Evolutionary conservation across 2,888 invertebrate species (phyloP).

Genomic region (Hydropsyche betteni): DNA sequence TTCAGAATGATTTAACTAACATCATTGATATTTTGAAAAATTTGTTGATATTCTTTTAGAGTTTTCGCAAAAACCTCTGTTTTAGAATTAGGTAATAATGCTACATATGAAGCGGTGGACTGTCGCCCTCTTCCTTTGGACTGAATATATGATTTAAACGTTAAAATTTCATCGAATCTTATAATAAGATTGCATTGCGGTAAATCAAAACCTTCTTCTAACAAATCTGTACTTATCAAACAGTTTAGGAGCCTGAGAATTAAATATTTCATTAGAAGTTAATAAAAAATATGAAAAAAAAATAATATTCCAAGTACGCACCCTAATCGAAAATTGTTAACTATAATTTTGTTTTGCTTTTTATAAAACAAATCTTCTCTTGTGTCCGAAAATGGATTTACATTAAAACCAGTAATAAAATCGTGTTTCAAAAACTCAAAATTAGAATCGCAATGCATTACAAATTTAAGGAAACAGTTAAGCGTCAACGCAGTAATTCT

Average conservation of each 20-base stretch:
- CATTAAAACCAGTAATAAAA: conserved; percentile 76
- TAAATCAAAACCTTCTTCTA: conserved; percentile 89
- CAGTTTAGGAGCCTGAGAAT: conserved; percentile 62
- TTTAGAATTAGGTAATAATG: conserved; percentile 63
- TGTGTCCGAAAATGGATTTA: conserved; percentile 67
- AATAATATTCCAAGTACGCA: conserved; percentile 54
- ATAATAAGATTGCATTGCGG: conserved; percentile 83
- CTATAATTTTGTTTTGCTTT: conserved; percentile 66
- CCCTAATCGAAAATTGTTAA: conserved; percentile 63
- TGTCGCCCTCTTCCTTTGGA: conserved; percentile 73
- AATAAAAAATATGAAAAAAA: background rate
- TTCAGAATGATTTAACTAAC: conserved; percentile 55
- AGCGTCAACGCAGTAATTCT: conserved; percentile 81
- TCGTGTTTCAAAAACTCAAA: conserved; percentile 72
- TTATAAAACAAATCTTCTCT: conserved; percentile 66
- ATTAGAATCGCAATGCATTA: conserved; percentile 59
- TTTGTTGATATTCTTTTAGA: conserved; percentile 62
- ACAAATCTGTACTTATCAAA: conserved; percentile 72
- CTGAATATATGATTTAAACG: conserved; percentile 86
- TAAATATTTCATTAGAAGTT: background rate
- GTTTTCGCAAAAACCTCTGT: conserved; percentile 54
- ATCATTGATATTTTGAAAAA: conserved; percentile 66
- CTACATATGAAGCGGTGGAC: conserved; percentile 66
- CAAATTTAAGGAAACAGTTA: conserved; percentile 70
- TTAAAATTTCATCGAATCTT: conserved; percentile 74